Percentiles rank a stretch among this genome's conserved stretches.
phyloP scores from a whole-genome alignment of 2,113 vertebrate species.

The Oreochromis aureus region DNA sequence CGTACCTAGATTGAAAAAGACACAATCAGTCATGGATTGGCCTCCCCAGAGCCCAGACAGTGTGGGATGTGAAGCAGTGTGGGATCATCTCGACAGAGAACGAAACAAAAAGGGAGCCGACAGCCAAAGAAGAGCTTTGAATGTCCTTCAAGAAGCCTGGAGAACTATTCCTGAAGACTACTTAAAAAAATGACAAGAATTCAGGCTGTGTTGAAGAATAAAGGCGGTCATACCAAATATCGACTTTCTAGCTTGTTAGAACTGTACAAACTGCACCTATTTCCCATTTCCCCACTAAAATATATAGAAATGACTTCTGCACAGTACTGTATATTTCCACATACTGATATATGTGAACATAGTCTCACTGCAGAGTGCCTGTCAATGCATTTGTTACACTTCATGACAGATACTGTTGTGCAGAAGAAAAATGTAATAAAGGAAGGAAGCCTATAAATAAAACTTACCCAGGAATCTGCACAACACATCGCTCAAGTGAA shows the following conservation, averaged over 20 bases:
- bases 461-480: background rate
- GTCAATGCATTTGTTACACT: background rate
- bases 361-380: background rate
- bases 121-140: background rate
- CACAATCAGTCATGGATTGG: background rate
- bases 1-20: background rate
- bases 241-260: background rate
- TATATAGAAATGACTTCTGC: background rate
- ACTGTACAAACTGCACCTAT: background rate
- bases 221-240: background rate
- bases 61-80: background rate
- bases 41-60: background rate
- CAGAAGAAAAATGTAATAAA: background rate
- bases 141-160: background rate
- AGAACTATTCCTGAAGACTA: background rate
- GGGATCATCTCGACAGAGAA: background rate
- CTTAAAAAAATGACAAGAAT: background rate
- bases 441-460: background rate
- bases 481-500: background rate
- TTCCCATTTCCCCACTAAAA: background rate
- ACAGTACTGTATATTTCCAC: background rate
- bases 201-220: background rate
- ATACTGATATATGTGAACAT: background rate
- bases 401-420: background rate
- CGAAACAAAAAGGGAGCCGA: background rate